Evolutionary conservation across 2,888 invertebrate genomes (phyloP), one percentile per base, ranked within the genome.

Genomic region (Diachrysia chrysitis): DNA sequence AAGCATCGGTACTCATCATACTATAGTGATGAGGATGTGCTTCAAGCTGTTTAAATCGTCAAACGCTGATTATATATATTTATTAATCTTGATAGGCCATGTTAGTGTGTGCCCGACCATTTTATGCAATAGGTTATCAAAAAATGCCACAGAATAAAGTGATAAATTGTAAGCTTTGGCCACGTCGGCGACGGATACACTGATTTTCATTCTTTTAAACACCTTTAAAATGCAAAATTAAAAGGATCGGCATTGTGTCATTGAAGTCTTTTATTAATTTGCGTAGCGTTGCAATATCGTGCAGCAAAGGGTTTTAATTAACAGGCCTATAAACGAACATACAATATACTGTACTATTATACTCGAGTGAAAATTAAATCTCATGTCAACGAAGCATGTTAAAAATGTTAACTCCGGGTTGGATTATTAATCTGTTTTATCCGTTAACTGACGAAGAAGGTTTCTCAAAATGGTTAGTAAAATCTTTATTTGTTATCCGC

Each of bases 401-500:
- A 35, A 23, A 12, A 63, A 57, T 63, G 57, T 72, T 73, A 55
- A 68, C 73, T 14, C 23, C 35, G n/a, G 46, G 53, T 32, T 10
- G 37, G 59, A 61, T 66, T 71, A 63, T 37, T 55, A 73, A 64
- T 58, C 62, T 35, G 62, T 48, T 73, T 62, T 25, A 73, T 69
- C 61, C 58, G 55, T 53, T 54, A 65, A 58, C 48, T n/a, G 62
- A 59, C 62, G 16, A 32, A 21, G 62, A 59, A 65, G 73, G 59
- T 68, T 37, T 17, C 58, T 61, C 57, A 54, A 62, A 56, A 63
- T 63, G 42, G 63, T 19, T 42, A n/a, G n/a, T n/a, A 7, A 21
- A 63, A 63, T 68, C 63, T n/a, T 16, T 59, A 35, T 48, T 32
- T 56, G 35, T 17, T 35, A n/a, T n/a, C n/a, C n/a, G n/a, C n/a